These are phyloP conservation scores for Stegodyphus dumicola DNA, from an alignment of 1,140 invertebrate species.

Conservation along the genomic window DNA sequence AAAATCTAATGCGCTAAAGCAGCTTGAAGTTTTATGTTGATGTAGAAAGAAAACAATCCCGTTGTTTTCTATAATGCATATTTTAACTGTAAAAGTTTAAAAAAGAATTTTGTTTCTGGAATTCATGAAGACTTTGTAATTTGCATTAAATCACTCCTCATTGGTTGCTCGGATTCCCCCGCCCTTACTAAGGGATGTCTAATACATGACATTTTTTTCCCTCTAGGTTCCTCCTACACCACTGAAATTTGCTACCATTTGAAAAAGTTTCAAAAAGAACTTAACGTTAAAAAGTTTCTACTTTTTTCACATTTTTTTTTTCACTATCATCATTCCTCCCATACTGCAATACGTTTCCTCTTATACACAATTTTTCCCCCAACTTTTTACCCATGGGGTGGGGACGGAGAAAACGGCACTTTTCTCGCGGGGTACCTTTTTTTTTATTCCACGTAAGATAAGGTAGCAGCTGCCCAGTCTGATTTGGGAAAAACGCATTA, in stretches of 20 bases:
- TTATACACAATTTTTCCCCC: conserved; percentile 16
- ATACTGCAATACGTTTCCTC: not conserved
- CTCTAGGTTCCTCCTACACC: not conserved
- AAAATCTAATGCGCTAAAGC: too few relatives aligned
- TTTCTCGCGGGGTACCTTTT: not conserved
- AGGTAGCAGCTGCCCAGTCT: conserved; percentile 51
- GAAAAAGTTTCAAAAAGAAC: conserved; percentile 59
- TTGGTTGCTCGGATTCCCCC: not conserved
- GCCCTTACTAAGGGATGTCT: not conserved
- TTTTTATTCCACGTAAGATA: conserved; percentile 48
- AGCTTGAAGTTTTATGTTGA: too few relatives aligned
- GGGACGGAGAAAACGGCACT: not conserved
- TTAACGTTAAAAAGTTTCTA: conserved; percentile 14
- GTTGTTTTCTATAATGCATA: too few relatives aligned
- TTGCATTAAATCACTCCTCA: conserved; percentile 36
- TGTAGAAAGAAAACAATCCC: too few relatives aligned
- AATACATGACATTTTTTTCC: not conserved
- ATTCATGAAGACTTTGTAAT: not conserved
- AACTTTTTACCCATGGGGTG: conserved; percentile 14
- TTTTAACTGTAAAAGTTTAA: too few relatives aligned
- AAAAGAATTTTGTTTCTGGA: too few relatives aligned
- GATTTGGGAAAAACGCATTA: conserved; percentile 60
- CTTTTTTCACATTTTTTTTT: conserved; percentile 1
- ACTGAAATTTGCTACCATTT: conserved; percentile 41
- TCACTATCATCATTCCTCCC: not conserved